Evolutionary conservation across 2,113 vertebrate genomes (phyloP).

Genomic region (Megalops atlanticus): DNA sequence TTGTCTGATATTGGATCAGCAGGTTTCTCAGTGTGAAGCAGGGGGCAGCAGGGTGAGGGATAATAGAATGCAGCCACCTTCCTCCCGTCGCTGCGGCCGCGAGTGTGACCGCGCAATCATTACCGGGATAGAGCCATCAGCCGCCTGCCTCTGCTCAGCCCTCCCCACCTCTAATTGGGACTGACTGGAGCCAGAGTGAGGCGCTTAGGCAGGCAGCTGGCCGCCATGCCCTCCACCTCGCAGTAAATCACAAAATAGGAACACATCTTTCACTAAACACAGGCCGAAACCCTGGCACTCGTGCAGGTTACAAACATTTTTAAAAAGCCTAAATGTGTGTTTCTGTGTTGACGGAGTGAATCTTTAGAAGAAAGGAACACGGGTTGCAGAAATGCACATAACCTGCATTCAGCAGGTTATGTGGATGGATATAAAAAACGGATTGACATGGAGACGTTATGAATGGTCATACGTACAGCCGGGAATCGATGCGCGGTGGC

Average conservation of each 20-base stretch:
- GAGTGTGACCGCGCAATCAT: constrained; percentile 75
- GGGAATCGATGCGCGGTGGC: constrained; percentile 52
- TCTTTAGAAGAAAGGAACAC: background rate
- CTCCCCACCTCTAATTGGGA: constrained; percentile 31
- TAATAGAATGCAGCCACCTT: constrained; percentile 67
- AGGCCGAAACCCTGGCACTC: background rate
- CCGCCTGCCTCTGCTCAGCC: constrained; percentile 20
- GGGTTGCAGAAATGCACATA: too few relatives aligned
- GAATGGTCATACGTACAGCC: constrained; percentile 13
- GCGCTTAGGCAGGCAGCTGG: background rate
- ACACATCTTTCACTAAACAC: background rate
- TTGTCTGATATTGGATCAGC: background rate
- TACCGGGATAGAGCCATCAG: constrained; percentile 70
- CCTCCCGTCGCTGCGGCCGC: constrained; percentile 53
- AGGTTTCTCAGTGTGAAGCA: background rate
- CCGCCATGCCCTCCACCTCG: background rate
- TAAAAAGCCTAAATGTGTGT: background rate
- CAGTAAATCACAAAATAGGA: constrained; percentile 7
- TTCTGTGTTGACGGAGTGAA: background rate
- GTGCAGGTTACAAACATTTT: background rate
- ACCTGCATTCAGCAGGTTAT: background rate
- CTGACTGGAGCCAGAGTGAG: constrained; percentile 17
- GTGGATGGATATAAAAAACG: background rate
- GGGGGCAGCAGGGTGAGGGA: constrained; percentile 50
- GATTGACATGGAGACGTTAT: background rate